Evolutionary conservation across 2,113 vertebrate species (phyloP), one percentile per base, ranked within the genome.

Genomic region (Lichenostomus cassidix): DNA sequence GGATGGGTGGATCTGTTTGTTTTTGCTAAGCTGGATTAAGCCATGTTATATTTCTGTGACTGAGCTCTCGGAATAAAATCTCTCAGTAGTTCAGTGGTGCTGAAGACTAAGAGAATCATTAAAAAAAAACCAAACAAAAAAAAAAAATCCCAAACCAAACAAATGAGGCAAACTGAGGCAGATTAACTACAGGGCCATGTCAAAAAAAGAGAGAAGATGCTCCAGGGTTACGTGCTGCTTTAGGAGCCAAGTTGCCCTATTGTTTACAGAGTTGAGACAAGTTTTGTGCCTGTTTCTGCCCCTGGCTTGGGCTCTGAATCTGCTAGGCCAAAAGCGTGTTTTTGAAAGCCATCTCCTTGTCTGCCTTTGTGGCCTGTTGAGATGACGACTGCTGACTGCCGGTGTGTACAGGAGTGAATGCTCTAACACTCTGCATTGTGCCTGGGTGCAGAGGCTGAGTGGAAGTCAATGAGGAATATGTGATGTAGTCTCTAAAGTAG

Each of bases 11-110:
- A 86, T 95, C 87, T 92, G 59, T 95, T 95, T 94, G 70, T 53
- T 94, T 92, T 91, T 81, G 56, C 78, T 95, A 82, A 91, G 5
- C 1, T 91, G 93, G 78, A 95, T 95, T 96, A 94, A 94, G 31
- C 58, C 3, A 2, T 49, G 46, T 68, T 95, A 13, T 41, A 82
- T 62, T 92, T 91, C 41, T 89, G 44, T 88, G 70, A 53, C 58
- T 68, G 83, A 92, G 42, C 49, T 60, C 63, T 96, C 35, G 70
- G 46, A 58, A 74, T 85, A 71, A 80, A 92, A 63, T 69, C 44
- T 71, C 73, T 84, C 55, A 31, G 67, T 70, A 85, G 63, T 73
- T 89, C 74, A 47, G 17, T 62, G 39, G 23, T 89, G 77, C 73
- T 94, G 50, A 90, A 92, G 33, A 71, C 37, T 52, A 69, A 87